Conservation (phyloP, 1,140 invertebrate genomes). For the Drosophila obscura region DNA sequence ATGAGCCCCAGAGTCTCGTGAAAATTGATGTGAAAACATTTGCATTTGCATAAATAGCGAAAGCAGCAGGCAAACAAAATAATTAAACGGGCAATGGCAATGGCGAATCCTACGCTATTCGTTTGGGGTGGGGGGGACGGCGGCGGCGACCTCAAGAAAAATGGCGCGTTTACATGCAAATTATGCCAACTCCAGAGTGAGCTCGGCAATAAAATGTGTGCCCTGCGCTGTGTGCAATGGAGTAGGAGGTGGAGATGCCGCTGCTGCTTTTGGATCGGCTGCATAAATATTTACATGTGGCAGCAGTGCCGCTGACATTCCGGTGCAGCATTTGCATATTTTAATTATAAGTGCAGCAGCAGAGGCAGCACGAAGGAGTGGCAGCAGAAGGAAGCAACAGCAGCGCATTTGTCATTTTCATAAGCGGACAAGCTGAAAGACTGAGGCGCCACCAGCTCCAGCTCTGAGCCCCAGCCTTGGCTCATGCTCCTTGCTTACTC, state of each 20-base stretch:
- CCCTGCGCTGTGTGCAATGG: slow-evolving; percentile 19
- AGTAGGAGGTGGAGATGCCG: slow-evolving; percentile 4
- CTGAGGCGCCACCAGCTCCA: slow-evolving; percentile 8
- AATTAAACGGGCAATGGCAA: slow-evolving; percentile 38
- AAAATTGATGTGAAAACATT: slow-evolving; percentile 47
- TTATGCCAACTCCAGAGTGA: slow-evolving; percentile 59
- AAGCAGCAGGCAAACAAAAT: slow-evolving; percentile 42
- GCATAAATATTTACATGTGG: slow-evolving; percentile 81
- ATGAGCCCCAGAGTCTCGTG: slow-evolving; percentile 38
- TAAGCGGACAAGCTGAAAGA: slow-evolving; percentile 61
- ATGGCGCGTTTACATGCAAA: slow-evolving; percentile 81
- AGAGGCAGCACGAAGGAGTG: slow-evolving; percentile 5
- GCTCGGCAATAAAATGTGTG: slow-evolving; percentile 67
- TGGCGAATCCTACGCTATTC: not conserved
- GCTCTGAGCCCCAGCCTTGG: slow-evolving; percentile 13
- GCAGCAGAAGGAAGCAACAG: slow-evolving; percentile 21
- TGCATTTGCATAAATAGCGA: slow-evolving; percentile 54
- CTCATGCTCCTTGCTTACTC: slow-evolving; percentile 7
- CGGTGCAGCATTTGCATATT: slow-evolving; percentile 77
- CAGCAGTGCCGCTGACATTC: slow-evolving; percentile 64
- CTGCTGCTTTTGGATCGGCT: slow-evolving; percentile 13
- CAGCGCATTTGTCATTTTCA: slow-evolving; percentile 79
- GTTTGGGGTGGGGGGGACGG: not conserved
- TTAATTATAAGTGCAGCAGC: slow-evolving; percentile 76
- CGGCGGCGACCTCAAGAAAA: slow-evolving; percentile 58